These are phyloP conservation scores for Pollimyrus isidori DNA, from an alignment of 2,113 vertebrate genomes.

Conservation along the genomic window DNA sequence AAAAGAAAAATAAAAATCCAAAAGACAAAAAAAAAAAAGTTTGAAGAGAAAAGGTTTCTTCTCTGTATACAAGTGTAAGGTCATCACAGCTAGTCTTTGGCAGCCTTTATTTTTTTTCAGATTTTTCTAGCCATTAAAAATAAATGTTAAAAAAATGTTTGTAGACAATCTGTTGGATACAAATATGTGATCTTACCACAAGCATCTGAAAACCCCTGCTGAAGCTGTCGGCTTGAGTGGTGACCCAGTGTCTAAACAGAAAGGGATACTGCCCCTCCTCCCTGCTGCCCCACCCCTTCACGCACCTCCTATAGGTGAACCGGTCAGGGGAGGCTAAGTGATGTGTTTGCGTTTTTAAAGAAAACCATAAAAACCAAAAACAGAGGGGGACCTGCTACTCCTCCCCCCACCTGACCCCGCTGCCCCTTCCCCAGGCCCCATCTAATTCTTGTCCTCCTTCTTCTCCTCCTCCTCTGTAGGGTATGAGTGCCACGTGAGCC, in stretches of 20 bases:
- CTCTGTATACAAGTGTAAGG: background rate
- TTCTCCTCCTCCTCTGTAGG: conserved; percentile 94
- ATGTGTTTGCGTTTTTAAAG: background rate
- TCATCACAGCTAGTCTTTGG: background rate
- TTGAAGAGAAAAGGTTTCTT: background rate
- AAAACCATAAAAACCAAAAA: conserved; percentile 11
- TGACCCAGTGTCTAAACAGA: background rate
- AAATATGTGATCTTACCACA: background rate
- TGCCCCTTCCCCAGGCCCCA: background rate
- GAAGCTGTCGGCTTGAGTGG: background rate
- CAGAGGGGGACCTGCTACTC: background rate
- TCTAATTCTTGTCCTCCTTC: conserved; percentile 85
- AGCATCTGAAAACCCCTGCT: background rate
- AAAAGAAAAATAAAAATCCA: background rate
- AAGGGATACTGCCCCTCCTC: conserved; percentile 13
- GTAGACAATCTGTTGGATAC: background rate
- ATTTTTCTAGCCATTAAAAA: conserved; percentile 3
- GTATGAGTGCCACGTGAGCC: conserved; percentile 95
- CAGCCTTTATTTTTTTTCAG: background rate
- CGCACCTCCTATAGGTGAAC: background rate
- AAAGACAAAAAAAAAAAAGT: background rate
- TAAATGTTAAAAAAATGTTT: background rate
- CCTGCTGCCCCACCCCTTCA: background rate
- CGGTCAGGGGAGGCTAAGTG: background rate
- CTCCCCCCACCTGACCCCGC: background rate